Base-by-base conservation (phyloP, 2,113 vertebrate genomes). In the Ploceus nigricollis region DNA sequence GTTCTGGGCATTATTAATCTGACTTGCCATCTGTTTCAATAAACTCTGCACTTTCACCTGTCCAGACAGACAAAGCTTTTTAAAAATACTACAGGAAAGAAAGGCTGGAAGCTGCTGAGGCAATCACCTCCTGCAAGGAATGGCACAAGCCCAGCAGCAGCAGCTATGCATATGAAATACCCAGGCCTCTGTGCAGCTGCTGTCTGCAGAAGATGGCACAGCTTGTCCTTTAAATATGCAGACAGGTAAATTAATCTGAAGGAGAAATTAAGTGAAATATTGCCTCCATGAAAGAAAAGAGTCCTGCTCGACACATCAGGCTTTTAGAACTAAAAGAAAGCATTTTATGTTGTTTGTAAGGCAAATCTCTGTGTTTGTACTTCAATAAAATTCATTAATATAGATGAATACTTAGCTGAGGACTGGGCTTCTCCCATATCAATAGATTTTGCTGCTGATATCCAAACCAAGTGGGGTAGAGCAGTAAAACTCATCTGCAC, bases 31-130 rank as follows among this genome's bases (percentile, higher is more conserved):
- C 83, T 94, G 76, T 73, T 96, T 84, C 80, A 89, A 77, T 39
- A 82, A 79, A 51, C 56, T 66, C 50, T 63, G 73, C 40, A 78
- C 75, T 31, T 82, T 90, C 20, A 93, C 51, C 94, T 95, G 64
- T 42, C 63, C 14, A 93, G 82, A 61, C 82, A 89, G 91, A 96
- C 70, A 81, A 56, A 91, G 60, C 57, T 58, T 89, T 73, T 95
- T 88, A 60, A 95, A 92, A 95, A 94, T 25, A 82, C 57, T 24
- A 13, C 50, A 73, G 3, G 3, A 89, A 94, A 76, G 44, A 54
- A 83, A 87, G 12, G 27, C 85, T 44, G 68, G 73, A 61, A 89
- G 78, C 82, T 75, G 94, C 94, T 91, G 87, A 97, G 82, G 93
- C 78, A 87, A 91, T 72, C 93, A 82, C 40, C 93, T 93, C 37